Evolutionary conservation across 2,888 invertebrate genomes (phyloP).

Genomic region (Nomada goodeniana): DNA sequence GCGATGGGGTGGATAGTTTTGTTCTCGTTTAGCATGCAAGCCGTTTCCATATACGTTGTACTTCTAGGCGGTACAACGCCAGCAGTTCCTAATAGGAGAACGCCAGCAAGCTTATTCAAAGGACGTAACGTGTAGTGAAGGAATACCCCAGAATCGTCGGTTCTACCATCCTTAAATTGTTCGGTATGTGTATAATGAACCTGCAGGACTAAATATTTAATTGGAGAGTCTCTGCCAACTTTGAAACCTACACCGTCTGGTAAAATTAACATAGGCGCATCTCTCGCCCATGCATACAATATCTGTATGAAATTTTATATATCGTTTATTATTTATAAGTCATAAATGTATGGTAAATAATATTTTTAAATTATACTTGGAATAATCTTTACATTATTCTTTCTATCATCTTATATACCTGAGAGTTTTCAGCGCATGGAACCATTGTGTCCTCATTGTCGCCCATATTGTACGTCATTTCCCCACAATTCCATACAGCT

Average conservation of each 20-base stretch:
- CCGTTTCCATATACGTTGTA: slow-evolving; percentile 95
- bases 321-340: not conserved
- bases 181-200: slow-evolving; percentile 92
- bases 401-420: slow-evolving; percentile 84
- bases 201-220: slow-evolving; percentile 96
- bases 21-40: slow-evolving; percentile 92
- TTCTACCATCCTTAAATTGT: slow-evolving; percentile 89
- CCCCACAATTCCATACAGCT: slow-evolving; percentile 95
- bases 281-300: slow-evolving; percentile 97
- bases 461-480: slow-evolving; percentile 89
- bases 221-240: slow-evolving; percentile 92
- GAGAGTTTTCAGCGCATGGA: slow-evolving; percentile 91
- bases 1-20: slow-evolving; percentile 97
- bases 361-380: not conserved
- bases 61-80: slow-evolving; percentile 90
- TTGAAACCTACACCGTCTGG: slow-evolving; percentile 96
- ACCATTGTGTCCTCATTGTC: slow-evolving; percentile 84
- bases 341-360: not conserved
- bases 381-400: not conserved
- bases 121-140: slow-evolving; percentile 91
- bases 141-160: slow-evolving; percentile 94
- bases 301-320: slow-evolving; percentile 86
- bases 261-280: slow-evolving; percentile 92
- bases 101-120: slow-evolving; percentile 95
- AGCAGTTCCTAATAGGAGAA: slow-evolving; percentile 94